Evolutionary conservation across 1,140 invertebrate genomes (phyloP).

Genomic region (Chymomyza costata): DNA sequence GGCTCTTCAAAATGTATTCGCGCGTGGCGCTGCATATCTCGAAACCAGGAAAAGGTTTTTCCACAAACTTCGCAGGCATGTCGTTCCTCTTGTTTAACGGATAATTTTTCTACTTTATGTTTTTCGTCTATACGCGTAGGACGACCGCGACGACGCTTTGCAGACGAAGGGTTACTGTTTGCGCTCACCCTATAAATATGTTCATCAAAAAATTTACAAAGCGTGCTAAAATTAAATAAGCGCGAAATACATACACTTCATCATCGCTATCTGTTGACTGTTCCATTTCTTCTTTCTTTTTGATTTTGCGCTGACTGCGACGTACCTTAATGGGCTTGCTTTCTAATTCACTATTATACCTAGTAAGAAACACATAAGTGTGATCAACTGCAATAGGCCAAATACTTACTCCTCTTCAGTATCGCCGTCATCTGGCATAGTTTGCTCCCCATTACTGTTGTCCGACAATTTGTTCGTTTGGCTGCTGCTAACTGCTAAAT

Average conservation of each 20-base stretch:
- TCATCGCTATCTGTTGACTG: constrained; percentile 24
- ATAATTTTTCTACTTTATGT: constrained; percentile 17
- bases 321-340: constrained; percentile 20
- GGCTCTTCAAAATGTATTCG: constrained; percentile 41
- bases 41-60: constrained; percentile 57
- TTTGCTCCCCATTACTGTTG: constrained; percentile 1
- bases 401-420: constrained; percentile 20
- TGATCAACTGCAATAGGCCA: not conserved
- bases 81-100: constrained; percentile 26
- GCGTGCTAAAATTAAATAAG: no score
- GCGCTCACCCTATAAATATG: no score
- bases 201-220: no score
- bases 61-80: constrained; percentile 42
- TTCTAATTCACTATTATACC: constrained; percentile 3
- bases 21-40: constrained; percentile 58
- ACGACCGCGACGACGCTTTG: constrained; percentile 47
- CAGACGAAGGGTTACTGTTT: not conserved
- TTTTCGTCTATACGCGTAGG: constrained; percentile 20
- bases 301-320: constrained; percentile 35
- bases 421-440: constrained; percentile 17
- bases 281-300: not conserved
- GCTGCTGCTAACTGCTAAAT: no score
- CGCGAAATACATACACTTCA: no score
- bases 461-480: not conserved
- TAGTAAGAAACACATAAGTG: not conserved